Evolutionary conservation across 2,797 vertebrate genomes (phyloP).

Genomic region (Clarias fuscus): DNA sequence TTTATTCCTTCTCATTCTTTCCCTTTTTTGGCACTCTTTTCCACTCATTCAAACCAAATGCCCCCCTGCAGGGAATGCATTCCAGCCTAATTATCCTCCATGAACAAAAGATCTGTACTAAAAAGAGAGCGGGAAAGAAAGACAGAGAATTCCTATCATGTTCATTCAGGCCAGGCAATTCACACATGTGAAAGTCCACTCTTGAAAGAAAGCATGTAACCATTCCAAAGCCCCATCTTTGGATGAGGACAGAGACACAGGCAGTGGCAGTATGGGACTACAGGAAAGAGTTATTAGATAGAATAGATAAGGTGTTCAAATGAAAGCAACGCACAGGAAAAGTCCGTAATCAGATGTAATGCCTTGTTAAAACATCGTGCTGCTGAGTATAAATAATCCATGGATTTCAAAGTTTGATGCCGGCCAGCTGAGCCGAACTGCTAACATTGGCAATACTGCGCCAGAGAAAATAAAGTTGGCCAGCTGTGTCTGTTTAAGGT

Average conservation of each 20-base stretch:
- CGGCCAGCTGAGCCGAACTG: not conserved
- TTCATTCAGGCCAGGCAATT: slow-evolving; percentile 67
- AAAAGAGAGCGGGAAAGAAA: slow-evolving; percentile 59
- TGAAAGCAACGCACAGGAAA: not conserved
- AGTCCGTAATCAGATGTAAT: not conserved
- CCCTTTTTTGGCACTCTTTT: slow-evolving; percentile 46
- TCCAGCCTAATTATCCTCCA: slow-evolving; percentile 69
- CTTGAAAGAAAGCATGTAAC: slow-evolving; percentile 2
- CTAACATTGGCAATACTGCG: not conserved
- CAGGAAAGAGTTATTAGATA: not conserved
- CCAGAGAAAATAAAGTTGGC: not conserved
- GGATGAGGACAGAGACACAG: not conserved
- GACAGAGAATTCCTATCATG: slow-evolving; percentile 66
- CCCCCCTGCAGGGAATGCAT: slow-evolving; percentile 69
- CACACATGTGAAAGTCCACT: slow-evolving; percentile 61
- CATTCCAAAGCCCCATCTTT: not conserved
- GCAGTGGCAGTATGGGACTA: not conserved
- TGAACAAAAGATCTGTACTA: slow-evolving; percentile 69
- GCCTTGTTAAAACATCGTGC: slow-evolving; percentile 6
- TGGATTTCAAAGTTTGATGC: not conserved
- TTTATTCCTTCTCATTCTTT: slow-evolving; percentile 36
- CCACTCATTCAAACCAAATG: slow-evolving; percentile 57
- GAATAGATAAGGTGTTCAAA: not conserved
- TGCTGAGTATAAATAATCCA: slow-evolving; percentile 15
- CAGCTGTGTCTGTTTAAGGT: not conserved